These are phyloP conservation scores for Portevinia maculata DNA, from an alignment of 2,888 invertebrate species.

Conservation along the genomic window DNA sequence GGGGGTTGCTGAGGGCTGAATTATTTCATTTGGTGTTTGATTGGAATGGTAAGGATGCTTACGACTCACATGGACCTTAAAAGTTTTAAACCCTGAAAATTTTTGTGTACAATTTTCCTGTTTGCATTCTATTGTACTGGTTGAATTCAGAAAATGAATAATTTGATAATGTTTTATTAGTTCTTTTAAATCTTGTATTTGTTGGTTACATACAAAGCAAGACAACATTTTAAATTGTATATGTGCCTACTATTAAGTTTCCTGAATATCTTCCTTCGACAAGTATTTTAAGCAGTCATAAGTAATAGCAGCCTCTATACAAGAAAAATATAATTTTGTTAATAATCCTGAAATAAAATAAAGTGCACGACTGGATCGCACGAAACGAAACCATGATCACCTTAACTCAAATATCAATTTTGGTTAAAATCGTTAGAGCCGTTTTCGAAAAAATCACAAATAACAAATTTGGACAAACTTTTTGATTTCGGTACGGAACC, in stretches of 20 bases:
- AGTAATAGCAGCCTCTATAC: background rate
- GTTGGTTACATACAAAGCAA: background rate
- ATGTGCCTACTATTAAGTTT: background rate
- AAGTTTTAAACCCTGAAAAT: constrained; percentile 5
- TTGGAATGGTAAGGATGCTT: background rate
- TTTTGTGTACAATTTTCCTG: constrained; percentile 6
- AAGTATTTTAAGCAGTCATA: background rate
- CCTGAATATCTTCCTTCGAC: no score
- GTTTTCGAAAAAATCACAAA: no score
- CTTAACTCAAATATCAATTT: no score
- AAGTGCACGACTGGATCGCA: no score
- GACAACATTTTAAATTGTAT: background rate
- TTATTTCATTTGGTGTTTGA: background rate
- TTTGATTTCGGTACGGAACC: no score
- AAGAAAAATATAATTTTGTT: no score
- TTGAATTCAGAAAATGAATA: background rate
- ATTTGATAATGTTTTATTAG: background rate
- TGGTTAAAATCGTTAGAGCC: no score
- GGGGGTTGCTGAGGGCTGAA: background rate
- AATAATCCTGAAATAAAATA: no score
- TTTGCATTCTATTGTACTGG: constrained; percentile 5
- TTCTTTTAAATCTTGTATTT: background rate
- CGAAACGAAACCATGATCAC: no score
- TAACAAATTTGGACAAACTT: no score
- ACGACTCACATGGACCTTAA: background rate